These are phyloP conservation scores for Leptinotarsa peninsularis DNA, from an alignment of 2,888 invertebrate species.

Conservation along the genomic window DNA sequence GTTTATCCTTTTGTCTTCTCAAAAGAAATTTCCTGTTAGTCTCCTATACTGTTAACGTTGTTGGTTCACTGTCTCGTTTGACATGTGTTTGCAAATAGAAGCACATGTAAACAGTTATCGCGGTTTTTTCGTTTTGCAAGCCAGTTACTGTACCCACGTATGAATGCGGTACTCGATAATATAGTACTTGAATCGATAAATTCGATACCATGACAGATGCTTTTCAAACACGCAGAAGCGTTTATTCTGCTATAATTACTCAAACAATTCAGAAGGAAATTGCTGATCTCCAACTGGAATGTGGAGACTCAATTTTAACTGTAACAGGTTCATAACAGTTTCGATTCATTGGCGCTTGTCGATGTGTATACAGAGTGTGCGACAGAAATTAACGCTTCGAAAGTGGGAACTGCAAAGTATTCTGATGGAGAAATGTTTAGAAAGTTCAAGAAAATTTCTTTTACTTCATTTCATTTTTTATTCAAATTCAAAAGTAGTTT, in stretches of 20 bases:
- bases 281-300: not conserved
- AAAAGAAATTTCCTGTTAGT: not conserved
- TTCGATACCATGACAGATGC: slow-evolving; percentile 6
- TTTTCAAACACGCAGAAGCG: slow-evolving; percentile 1
- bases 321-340: slow-evolving; percentile 13
- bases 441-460: no score
- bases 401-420: no score
- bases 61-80: not conserved
- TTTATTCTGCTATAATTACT: not conserved
- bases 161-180: slow-evolving; percentile 14
- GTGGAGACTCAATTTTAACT: slow-evolving; percentile 5
- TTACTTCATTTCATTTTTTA: no score
- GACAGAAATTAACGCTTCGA: no score
- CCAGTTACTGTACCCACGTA: slow-evolving; percentile 12
- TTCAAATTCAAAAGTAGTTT: no score
- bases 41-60: not conserved
- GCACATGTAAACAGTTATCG: slow-evolving; percentile 11
- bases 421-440: no score
- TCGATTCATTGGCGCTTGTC: not conserved
- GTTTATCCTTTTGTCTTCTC: not conserved
- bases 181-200: slow-evolving; percentile 5
- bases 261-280: not conserved
- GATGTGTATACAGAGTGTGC: no score
- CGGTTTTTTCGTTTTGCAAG: not conserved
- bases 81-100: not conserved